Percentiles rank a stretch among this genome's conserved stretches.
phyloP scores from a whole-genome alignment of 2,888 invertebrate genomes.

The Leptopilina drosophilae region DNA sequence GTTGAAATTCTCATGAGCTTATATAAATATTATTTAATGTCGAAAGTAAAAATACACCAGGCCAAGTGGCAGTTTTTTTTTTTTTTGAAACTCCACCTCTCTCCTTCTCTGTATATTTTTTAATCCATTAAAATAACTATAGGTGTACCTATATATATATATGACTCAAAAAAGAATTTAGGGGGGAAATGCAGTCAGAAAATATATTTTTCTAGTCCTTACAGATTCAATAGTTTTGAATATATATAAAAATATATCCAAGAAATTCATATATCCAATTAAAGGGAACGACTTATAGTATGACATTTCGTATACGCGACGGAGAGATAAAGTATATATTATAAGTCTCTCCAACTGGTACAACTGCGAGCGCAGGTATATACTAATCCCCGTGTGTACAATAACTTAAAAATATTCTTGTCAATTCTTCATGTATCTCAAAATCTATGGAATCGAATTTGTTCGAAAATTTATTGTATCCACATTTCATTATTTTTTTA shows the following conservation, averaged over 20 bases:
- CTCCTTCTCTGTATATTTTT: no score
- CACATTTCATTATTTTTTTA: not conserved
- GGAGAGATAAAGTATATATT: constrained; percentile 41
- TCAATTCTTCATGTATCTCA: constrained; percentile 7
- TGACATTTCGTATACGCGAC: not conserved
- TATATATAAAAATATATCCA: not conserved
- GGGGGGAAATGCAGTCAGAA: not conserved
- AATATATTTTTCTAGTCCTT: constrained; percentile 1
- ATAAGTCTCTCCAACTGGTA: constrained; percentile 49
- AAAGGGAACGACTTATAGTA: constrained; percentile 34
- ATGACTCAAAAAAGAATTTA: constrained; percentile 11
- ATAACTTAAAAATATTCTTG: constrained; percentile 33
- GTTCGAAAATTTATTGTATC: not conserved
- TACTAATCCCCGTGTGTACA: constrained; percentile 53
- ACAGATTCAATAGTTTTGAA: not conserved
- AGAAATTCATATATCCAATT: constrained; percentile 36
- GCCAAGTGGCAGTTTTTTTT: no score
- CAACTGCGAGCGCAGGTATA: constrained; percentile 49
- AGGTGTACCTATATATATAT: not conserved
- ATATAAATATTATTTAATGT: constrained; percentile 17
- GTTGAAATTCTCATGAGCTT: not conserved
- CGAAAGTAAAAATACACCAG: not conserved
- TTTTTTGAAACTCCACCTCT: not conserved
- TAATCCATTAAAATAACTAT: constrained; percentile 18
- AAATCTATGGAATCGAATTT: not conserved